These are phyloP conservation scores for Sylvicola cinctus DNA, from an alignment of 2,888 invertebrate genomes.

Conservation along the genomic window DNA sequence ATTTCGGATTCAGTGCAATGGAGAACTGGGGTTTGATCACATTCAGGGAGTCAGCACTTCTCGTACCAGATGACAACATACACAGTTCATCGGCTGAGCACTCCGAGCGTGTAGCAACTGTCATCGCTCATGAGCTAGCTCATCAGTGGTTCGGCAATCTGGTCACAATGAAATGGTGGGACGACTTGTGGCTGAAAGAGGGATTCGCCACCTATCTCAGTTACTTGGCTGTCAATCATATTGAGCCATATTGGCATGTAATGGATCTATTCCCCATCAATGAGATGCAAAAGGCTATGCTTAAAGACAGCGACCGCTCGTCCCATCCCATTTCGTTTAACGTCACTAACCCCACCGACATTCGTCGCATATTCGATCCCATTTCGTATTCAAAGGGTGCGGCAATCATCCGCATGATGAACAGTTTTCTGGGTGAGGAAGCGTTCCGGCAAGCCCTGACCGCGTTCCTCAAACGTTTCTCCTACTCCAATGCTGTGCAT, in stretches of 20 bases:
- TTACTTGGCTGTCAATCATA: slow-evolving; percentile 21
- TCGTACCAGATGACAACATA: slow-evolving; percentile 24
- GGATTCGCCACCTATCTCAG: slow-evolving; percentile 32
- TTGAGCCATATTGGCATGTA: slow-evolving; percentile 35
- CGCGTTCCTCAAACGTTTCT: slow-evolving; percentile 28
- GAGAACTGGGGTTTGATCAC: slow-evolving; percentile 44
- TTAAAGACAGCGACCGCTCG: slow-evolving; percentile 35
- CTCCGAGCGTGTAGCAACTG: slow-evolving; percentile 40
- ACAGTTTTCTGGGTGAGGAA: slow-evolving; percentile 41
- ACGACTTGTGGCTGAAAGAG: slow-evolving; percentile 44
- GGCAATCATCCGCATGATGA: slow-evolving; percentile 50
- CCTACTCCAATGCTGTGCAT: slow-evolving; percentile 35
- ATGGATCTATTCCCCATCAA: slow-evolving; percentile 31
- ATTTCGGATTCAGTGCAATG: slow-evolving; percentile 52
- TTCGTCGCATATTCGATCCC: slow-evolving; percentile 44
- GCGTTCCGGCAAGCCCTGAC: slow-evolving; percentile 32
- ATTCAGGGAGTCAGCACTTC: slow-evolving; percentile 39
- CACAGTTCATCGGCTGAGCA: slow-evolving; percentile 29
- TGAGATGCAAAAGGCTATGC: slow-evolving; percentile 34
- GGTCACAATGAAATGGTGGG: slow-evolving; percentile 58
- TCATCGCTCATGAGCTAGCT: slow-evolving; percentile 55
- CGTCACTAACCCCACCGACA: slow-evolving; percentile 37
- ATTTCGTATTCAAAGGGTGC: slow-evolving; percentile 58
- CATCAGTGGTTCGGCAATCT: slow-evolving; percentile 72
- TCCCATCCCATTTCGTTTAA: slow-evolving; percentile 44